Conservation (phyloP, 2,888 invertebrate genomes). For the Sicus ferrugineus region DNA sequence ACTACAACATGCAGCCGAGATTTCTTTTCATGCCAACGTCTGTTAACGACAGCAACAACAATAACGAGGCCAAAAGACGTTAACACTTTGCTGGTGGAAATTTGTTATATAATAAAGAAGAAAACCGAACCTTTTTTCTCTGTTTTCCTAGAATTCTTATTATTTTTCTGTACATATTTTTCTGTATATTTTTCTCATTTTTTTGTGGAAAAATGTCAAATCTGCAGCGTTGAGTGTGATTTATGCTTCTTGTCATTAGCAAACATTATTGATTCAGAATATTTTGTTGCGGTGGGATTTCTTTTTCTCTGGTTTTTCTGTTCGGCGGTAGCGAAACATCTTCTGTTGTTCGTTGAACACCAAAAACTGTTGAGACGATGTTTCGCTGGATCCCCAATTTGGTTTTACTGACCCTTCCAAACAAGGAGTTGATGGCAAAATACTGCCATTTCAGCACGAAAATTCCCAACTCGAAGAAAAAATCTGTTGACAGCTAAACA, state of each 20-base stretch:
- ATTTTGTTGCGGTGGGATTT: too few relatives aligned
- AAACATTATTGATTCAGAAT: background rate
- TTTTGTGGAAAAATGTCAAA: constrained; percentile 8
- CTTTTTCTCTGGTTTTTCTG: background rate
- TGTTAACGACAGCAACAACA: too few relatives aligned
- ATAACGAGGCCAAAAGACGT: too few relatives aligned
- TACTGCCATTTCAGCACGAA: background rate
- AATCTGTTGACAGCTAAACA: background rate
- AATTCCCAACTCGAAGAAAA: background rate
- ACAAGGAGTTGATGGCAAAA: constrained; percentile 8
- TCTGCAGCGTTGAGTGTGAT: constrained; percentile 7
- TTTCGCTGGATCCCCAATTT: background rate
- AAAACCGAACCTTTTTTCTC: background rate
- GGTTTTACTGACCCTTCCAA: background rate
- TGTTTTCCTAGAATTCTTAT: background rate
- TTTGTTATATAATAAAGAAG: too few relatives aligned
- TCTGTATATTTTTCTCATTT: background rate
- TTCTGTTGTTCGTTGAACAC: background rate
- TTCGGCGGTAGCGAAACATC: background rate
- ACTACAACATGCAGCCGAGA: too few relatives aligned
- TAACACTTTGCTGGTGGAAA: too few relatives aligned
- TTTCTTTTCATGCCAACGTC: too few relatives aligned
- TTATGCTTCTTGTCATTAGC: constrained; percentile 25
- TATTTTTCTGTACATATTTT: background rate
- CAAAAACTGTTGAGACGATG: background rate